Evolutionary conservation across 2,888 invertebrate species (phyloP), one percentile per base, ranked within the genome.

Genomic region (Carcina quercana): DNA sequence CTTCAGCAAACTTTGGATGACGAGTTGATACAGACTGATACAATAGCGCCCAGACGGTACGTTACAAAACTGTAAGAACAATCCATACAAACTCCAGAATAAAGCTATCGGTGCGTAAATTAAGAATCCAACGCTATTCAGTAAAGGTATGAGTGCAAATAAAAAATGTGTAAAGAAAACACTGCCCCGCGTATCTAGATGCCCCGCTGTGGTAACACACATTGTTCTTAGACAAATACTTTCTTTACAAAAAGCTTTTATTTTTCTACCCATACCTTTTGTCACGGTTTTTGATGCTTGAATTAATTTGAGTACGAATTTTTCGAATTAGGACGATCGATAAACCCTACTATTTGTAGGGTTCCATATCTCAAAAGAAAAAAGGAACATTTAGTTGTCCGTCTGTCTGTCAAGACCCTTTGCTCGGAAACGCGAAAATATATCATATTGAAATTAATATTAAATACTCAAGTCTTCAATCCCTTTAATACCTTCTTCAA

Each of bases 221-320:
- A 71, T 80, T 82, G 80, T 82, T 80, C 82, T 80, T 79, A 72
- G 67, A 82, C 80, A 82, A 82, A 83, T 76, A 80, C 74, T 78
- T 79, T 80, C 72, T 71, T 76, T 62, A 65, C 53, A 50, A 70
- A 65, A 65, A 53, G 46, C 59, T 49, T 61, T 71, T 74, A 69
- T 72, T 64, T 74, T 72, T 72, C 76, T 72, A 53, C 53, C 59
- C 58, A 47, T 56, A 53, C 38, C 60, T 53, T 62, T 74, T 75
- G 70, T 73, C 48, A 37, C 43, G 46, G 55, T 67, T 64, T 61
- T 70, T 62, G 59, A 75, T 70, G 80, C 58, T 76, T 70, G 78
- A 78, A 69, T 74, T 74, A 69, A 62, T 74, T 61, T 58, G 48
- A 53, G 53, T 55, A 43, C 63, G 55, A 57, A 50, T 46, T 57